phyloP scores from a whole-genome alignment of 2,113 vertebrate genomes.

The Brevimyrus niger region DNA sequence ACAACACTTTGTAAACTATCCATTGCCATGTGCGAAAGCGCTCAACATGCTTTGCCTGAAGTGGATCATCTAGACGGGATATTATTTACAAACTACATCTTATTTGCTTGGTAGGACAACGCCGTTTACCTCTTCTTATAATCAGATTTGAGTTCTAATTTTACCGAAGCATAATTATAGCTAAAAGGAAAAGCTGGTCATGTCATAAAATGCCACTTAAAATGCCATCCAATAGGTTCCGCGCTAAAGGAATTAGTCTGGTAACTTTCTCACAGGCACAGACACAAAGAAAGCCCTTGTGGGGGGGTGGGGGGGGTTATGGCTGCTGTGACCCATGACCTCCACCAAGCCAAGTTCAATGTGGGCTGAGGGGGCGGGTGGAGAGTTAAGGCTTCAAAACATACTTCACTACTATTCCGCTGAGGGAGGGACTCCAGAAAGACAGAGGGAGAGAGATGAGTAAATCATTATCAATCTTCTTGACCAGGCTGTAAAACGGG shows the following conservation, averaged over 20 bases:
- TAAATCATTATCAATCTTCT: conserved; percentile 92
- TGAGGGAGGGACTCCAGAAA: conserved; percentile 76
- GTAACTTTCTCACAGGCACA: neutral
- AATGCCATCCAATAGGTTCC: neutral
- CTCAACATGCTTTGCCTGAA: neutral
- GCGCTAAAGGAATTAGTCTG: neutral
- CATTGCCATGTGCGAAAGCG: neutral
- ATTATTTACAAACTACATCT: neutral
- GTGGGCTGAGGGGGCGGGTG: conserved; percentile 67
- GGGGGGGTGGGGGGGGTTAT: conserved; percentile 64
- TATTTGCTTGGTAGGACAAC: neutral
- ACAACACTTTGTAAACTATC: neutral
- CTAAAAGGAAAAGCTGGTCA: neutral
- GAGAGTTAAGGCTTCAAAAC: conserved; percentile 78
- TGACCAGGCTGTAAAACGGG: conserved; percentile 79
- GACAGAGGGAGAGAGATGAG: conserved; percentile 79
- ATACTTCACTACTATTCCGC: conserved; percentile 59
- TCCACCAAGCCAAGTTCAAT: conserved; percentile 74
- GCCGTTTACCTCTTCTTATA: neutral
- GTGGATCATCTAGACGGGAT: neutral
- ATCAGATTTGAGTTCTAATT: neutral
- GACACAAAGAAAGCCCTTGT: conserved; percentile 39
- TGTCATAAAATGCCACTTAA: neutral
- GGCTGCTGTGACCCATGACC: conserved; percentile 70
- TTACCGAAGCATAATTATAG: neutral